Evolutionary conservation across 2,113 vertebrate genomes (phyloP), one percentile per base, ranked within the genome.

Genomic region (Delphinus delphis): DNA sequence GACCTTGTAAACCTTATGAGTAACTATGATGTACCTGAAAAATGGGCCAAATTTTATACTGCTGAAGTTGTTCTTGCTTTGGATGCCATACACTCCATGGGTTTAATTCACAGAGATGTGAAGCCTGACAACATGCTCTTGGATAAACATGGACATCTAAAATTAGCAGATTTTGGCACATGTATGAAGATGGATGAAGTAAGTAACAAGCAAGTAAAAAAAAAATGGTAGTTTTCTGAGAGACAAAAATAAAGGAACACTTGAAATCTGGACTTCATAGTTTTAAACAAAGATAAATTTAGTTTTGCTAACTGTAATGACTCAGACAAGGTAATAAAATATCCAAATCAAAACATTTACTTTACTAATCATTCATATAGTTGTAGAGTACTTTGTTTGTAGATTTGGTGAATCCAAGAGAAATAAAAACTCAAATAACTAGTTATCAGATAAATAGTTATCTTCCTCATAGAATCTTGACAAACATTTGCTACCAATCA

Each of bases 101-200:
- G 99, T 96, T 99, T 99, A 98, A 99, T 99, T 98, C 99, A 99
- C 98, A 99, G 99, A 47, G 99, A 99, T 90, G 99, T 99, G 92
- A 99, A 99, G 97, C 99, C 99, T 4, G 99, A 99, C 98, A 99
- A 99, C 98, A 99, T 99, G 99, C 99, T 99, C 86, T 99, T 99
- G 98, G 99, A 99, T 98, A 98, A 99, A 88, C 90, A 98, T 1
- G 99, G 99, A 76, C 99, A 99, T 98, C 99, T 99, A 85, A 99
- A 99, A 98, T 99, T 99, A 96, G 99, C 99, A 18, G 99, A 99
- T 98, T 99, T 99, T 95, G 99, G 99, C 98, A 99, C 99, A 5
- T 99, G 99, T 98, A 99, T 99, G 99, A 99, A 99, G 98, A 99
- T 99, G 99, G 99, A 99, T 98, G 98, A 99, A 92, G 99, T 99